Evolutionary conservation across 2,888 invertebrate species (phyloP).

Genomic region (Ormyrus pomaceus): DNA sequence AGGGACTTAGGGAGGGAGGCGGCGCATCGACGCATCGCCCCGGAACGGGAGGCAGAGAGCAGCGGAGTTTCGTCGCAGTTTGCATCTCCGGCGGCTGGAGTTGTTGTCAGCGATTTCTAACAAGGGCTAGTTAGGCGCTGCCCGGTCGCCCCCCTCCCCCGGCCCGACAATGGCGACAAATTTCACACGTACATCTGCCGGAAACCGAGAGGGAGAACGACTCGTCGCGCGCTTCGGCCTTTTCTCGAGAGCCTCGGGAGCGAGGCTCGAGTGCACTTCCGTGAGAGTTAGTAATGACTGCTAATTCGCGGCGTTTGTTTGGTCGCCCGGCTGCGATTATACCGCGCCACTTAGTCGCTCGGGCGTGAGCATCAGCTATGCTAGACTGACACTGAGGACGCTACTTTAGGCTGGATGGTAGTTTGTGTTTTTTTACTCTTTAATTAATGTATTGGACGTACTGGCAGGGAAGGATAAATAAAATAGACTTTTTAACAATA

Average conservation of each 20-base stretch:
- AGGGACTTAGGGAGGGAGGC: slow-evolving; percentile 31
- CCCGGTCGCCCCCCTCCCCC: slow-evolving; percentile 37
- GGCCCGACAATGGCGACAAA: too few species aligned
- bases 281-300: slow-evolving; percentile 61
- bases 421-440: too few species aligned
- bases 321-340: slow-evolving; percentile 34
- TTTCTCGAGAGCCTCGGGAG: slow-evolving; percentile 29
- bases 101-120: slow-evolving; percentile 59
- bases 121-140: slow-evolving; percentile 72
- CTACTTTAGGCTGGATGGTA: too few species aligned
- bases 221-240: neutral
- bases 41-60: neutral
- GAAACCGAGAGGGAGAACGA: too few species aligned
- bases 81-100: too few species aligned
- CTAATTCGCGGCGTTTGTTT: slow-evolving; percentile 65
- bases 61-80: neutral
- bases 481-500: too few species aligned
- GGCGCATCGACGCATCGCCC: neutral
- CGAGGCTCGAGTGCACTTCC: slow-evolving; percentile 53
- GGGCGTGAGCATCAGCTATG: too few species aligned
- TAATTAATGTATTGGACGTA: too few species aligned
- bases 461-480: too few species aligned
- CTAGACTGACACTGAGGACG: too few species aligned
- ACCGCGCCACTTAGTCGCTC: neutral
- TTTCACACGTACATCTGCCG: too few species aligned